phyloP scores from a whole-genome alignment of 2,888 invertebrate genomes.

The Drosophila mimetica region DNA sequence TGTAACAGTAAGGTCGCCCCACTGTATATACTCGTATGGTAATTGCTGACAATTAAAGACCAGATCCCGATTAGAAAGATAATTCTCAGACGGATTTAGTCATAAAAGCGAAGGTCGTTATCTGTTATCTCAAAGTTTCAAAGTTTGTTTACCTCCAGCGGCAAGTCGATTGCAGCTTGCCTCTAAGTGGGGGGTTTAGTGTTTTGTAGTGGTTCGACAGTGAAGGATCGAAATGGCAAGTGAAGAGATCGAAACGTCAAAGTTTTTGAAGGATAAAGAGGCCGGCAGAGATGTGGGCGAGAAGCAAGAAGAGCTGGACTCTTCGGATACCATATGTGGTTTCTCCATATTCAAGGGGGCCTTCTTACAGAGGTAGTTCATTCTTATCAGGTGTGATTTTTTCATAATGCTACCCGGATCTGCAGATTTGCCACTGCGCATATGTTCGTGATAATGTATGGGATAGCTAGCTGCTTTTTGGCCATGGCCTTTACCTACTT shows the following conservation, averaged over 20 bases:
- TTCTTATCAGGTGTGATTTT: not conserved
- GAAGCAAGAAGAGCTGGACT: not conserved
- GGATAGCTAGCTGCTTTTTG: slow-evolving; percentile 88
- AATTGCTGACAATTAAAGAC: slow-evolving; percentile 23
- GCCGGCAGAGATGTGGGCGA: slow-evolving; percentile 8
- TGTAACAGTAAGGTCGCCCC: slow-evolving; percentile 28
- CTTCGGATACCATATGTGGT: slow-evolving; percentile 86
- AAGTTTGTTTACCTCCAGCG: slow-evolving; percentile 5
- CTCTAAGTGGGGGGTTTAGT: slow-evolving; percentile 38
- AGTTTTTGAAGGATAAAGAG: slow-evolving; percentile 29
- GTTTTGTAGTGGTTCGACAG: slow-evolving; percentile 24
- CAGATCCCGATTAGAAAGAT: slow-evolving; percentile 23
- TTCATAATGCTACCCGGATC: not conserved
- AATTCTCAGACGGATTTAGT: slow-evolving; percentile 7
- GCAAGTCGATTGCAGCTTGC: not conserved
- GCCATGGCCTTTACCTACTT: slow-evolving; percentile 89
- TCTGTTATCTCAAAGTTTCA: slow-evolving; percentile 14
- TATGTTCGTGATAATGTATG: slow-evolving; percentile 86
- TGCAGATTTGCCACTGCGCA: slow-evolving; percentile 83
- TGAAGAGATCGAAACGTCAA: slow-evolving; percentile 27
- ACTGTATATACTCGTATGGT: slow-evolving; percentile 17
- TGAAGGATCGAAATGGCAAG: slow-evolving; percentile 33
- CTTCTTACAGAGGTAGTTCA: slow-evolving; percentile 86
- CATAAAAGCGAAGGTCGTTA: slow-evolving; percentile 19
- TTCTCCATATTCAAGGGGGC: slow-evolving; percentile 86